Base-by-base conservation (phyloP, 2,797 vertebrate genomes). In the Malurus leucopterus region DNA sequence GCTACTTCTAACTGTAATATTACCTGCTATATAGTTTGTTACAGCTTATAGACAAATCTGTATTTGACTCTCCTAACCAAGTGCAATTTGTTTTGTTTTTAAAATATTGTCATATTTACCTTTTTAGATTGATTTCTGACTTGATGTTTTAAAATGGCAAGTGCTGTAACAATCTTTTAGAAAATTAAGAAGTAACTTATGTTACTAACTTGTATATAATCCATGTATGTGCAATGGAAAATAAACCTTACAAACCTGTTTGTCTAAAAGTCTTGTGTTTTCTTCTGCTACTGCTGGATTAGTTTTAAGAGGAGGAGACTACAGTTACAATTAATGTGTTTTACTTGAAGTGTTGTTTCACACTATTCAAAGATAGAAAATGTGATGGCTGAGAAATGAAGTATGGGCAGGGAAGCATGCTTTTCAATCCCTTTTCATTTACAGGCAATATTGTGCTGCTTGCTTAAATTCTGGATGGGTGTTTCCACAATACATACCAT, bases 161-260 rank as follows among this genome's bases (percentile, higher is more conserved):
- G 87, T 93, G 94, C 96, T 97, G 95, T 98, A 97, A 97, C 95
- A 91, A 93, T 95, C 95, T 96, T 96, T 93, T 96, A 97, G 96
- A 95, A 92, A 93, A 95, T 95, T 95, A 93, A 96, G 93, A 90
- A 92, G 96, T 96, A 96, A 97, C 95, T 95, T 97, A 93, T 96
- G 95, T 97, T 97, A 98, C 96, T 97, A 97, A 98, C 97, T 97
- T 98, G 98, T 99, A 98, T 98, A 97, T 98, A 98, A 98, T 97
- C 96, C 83, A 80, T 96, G 92, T 97, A 96, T 97, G 96, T 97
- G 97, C 98, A 98, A 97, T 97, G 96, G 94, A 97, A 97, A 98
- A 98, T 99, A 99, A 99, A 99, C 92, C 97, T 95, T 97, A 95
- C 88, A 94, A 96, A 96, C 92, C 95, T 95, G 93, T 98, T 97